Evolutionary conservation across 2,888 invertebrate genomes (phyloP).

Genomic region (Bibio marci): DNA sequence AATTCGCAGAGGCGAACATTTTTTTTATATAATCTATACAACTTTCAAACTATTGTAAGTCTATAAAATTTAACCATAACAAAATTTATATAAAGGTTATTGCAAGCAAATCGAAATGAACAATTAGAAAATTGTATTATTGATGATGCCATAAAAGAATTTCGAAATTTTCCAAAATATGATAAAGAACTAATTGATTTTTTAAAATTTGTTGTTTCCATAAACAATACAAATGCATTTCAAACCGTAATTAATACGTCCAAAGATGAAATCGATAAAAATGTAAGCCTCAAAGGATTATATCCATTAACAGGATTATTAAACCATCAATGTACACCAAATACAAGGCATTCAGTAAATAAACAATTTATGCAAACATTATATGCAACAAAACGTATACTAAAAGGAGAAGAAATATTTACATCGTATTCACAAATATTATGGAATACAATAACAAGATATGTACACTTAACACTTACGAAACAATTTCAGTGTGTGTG

Average conservation of each 20-base stretch:
- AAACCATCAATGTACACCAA: slow-evolving; percentile 56
- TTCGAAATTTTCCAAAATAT: slow-evolving; percentile 23
- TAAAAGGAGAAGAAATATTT: slow-evolving; percentile 49
- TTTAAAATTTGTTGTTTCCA: slow-evolving; percentile 23
- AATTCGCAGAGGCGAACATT: too few relatives aligned
- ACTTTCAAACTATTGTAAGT: too few relatives aligned
- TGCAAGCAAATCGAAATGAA: slow-evolving; percentile 25
- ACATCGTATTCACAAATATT: slow-evolving; percentile 54
- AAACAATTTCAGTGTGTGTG: slow-evolving; percentile 56
- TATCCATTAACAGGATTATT: slow-evolving; percentile 52
- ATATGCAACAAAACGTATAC: slow-evolving; percentile 39
- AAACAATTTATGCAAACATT: slow-evolving; percentile 40
- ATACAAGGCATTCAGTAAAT: slow-evolving; percentile 50
- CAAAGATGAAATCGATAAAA: slow-evolving; percentile 15
- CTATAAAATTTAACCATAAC: too few relatives aligned
- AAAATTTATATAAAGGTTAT: neutral
- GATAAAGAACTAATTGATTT: slow-evolving; percentile 22
- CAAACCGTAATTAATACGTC: slow-evolving; percentile 20
- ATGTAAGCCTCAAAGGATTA: slow-evolving; percentile 39
- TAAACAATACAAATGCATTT: slow-evolving; percentile 29
- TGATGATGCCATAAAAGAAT: slow-evolving; percentile 21
- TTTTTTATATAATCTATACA: too few relatives aligned
- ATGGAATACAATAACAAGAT: slow-evolving; percentile 50
- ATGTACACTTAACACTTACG: slow-evolving; percentile 40
- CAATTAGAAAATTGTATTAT: slow-evolving; percentile 24